Conservation (phyloP, 2,888 invertebrate species). For the Ophioninae sp. region DNA sequence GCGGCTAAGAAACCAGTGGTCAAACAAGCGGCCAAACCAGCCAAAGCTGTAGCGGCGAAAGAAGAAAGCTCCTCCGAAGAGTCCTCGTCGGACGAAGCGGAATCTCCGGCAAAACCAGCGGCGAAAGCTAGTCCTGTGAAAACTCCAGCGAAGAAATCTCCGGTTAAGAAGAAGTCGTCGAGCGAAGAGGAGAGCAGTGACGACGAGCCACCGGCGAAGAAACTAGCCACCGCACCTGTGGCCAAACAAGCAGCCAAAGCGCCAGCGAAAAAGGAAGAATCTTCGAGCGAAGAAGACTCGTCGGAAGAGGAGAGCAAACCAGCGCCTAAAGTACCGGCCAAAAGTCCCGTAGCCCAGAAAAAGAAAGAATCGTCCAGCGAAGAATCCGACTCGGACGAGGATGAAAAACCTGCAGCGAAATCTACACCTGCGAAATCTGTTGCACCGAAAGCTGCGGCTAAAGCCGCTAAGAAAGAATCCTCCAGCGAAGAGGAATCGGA, state of each 20-base stretch:
- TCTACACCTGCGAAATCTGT: constrained; percentile 40
- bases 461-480: constrained; percentile 67
- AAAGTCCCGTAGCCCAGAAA: constrained; percentile 38
- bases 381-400: constrained; percentile 74
- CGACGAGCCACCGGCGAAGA: constrained; percentile 58
- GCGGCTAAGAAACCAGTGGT: constrained; percentile 62
- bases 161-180: constrained; percentile 55
- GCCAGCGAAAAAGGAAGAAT: constrained; percentile 65
- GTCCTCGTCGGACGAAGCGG: constrained; percentile 63
- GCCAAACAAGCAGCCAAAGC: constrained; percentile 59
- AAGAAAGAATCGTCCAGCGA: constrained; percentile 76
- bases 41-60: constrained; percentile 59
- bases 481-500: constrained; percentile 73
- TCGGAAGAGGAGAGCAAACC: constrained; percentile 78
- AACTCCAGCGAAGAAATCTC: constrained; percentile 63
- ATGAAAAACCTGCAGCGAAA: constrained; percentile 69
- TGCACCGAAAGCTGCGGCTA: constrained; percentile 66
- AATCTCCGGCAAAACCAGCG: constrained; percentile 53
- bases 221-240: constrained; percentile 53
- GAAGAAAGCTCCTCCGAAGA: constrained; percentile 68
- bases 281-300: constrained; percentile 74
- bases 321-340: constrained; percentile 43
- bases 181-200: constrained; percentile 68
- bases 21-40: constrained; percentile 59
- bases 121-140: constrained; percentile 66